These are phyloP conservation scores for Amphibalanus amphitrite DNA, from an alignment of 1,140 invertebrate species.

Conservation along the genomic window DNA sequence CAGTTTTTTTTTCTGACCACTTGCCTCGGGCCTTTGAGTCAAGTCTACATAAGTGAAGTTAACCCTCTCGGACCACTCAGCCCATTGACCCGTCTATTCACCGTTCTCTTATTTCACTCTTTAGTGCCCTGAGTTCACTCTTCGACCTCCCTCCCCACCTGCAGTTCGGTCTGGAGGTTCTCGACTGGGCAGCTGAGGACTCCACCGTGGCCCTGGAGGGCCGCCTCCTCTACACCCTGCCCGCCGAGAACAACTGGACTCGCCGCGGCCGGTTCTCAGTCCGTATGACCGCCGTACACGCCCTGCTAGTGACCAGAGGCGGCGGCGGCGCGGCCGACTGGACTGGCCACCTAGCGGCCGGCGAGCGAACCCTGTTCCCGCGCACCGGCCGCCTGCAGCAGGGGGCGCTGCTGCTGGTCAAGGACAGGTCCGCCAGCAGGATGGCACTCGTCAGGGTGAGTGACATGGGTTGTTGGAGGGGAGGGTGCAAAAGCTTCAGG, in stretches of 20 bases:
- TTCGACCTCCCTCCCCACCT: slow-evolving; percentile 14
- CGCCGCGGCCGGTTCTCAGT: slow-evolving; percentile 52
- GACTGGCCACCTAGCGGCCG: slow-evolving; percentile 21
- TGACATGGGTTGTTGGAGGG: slow-evolving; percentile 10
- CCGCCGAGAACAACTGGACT: slow-evolving; percentile 74
- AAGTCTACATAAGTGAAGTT: too few species aligned
- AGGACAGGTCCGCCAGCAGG: slow-evolving; percentile 66
- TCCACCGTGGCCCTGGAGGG: slow-evolving; percentile 73
- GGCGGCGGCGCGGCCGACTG: slow-evolving; percentile 19
- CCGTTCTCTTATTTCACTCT: too few species aligned
- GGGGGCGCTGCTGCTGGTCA: slow-evolving; percentile 66
- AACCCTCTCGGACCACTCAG: too few species aligned
- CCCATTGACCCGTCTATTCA: too few species aligned
- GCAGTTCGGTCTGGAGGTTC: slow-evolving; percentile 70
- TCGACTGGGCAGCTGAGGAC: slow-evolving; percentile 77
- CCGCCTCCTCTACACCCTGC: slow-evolving; percentile 62
- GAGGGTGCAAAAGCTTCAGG: too few species aligned
- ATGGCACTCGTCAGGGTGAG: slow-evolving; percentile 60
- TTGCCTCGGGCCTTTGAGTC: too few species aligned
- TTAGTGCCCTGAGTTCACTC: too few species aligned
- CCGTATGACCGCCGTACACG: slow-evolving; percentile 69
- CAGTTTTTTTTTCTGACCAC: too few species aligned
- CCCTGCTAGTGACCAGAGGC: slow-evolving; percentile 53
- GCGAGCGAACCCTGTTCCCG: slow-evolving; percentile 35
- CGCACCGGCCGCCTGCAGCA: slow-evolving; percentile 56